A percentile compares a stretch with the other conserved stretches of the same genome.
These are phyloP conservation scores for Jordanella pulchra DNA, from an alignment of 2,797 vertebrate species.

Conservation along the genomic window DNA sequence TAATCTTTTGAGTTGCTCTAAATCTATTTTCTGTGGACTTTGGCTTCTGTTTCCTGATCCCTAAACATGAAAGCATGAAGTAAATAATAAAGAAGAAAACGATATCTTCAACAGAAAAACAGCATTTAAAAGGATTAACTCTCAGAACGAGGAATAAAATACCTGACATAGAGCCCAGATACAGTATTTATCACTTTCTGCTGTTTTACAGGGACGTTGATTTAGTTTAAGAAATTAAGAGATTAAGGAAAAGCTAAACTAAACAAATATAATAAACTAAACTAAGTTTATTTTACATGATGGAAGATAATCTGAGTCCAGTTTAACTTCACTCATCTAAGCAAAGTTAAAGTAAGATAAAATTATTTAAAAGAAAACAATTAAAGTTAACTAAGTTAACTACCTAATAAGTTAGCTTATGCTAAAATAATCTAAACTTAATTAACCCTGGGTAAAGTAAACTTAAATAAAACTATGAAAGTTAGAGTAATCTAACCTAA, in stretches of 20 bases:
- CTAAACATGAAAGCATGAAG: neutral
- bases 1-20: neutral
- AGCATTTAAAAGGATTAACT: neutral
- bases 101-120: neutral
- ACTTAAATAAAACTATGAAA: neutral
- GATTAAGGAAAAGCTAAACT: neutral
- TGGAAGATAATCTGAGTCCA: no score
- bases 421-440: neutral
- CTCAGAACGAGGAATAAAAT: no score
- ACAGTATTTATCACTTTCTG: no score
- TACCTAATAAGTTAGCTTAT: neutral
- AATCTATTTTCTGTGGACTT: constrained; percentile 1
- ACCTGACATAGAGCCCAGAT: no score
- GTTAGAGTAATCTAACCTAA: no score
- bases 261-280: neutral
- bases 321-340: neutral
- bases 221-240: no score
- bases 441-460: neutral
- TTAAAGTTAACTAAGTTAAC: no score
- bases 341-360: neutral
- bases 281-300: no score
- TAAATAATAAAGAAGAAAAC: neutral
- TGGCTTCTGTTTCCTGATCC: neutral
- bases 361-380: no score
- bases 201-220: no score